These are phyloP conservation scores for Augiades crinisus DNA, from an alignment of 2,888 invertebrate genomes.

Conservation along the genomic window DNA sequence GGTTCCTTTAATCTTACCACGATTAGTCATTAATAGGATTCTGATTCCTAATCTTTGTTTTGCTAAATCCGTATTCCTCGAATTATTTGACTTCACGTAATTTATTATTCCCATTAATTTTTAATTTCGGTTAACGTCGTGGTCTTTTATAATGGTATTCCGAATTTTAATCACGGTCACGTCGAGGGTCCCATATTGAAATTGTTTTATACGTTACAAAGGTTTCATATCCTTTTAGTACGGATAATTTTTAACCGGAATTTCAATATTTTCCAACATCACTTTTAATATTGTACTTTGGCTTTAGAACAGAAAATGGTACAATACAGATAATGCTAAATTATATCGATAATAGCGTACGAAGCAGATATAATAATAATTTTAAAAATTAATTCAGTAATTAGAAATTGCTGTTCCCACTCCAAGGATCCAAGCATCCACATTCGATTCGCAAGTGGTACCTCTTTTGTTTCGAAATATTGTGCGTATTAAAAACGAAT, in stretches of 20 bases:
- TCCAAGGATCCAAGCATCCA: no score
- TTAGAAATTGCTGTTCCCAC: no score
- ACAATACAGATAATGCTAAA: no score
- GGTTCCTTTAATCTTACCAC: conserved; percentile 51
- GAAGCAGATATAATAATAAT: no score
- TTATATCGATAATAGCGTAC: no score
- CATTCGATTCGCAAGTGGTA: no score
- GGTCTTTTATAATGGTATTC: conserved; percentile 7
- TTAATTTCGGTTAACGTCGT: conserved; percentile 17
- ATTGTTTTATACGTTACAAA: conserved; percentile 14
- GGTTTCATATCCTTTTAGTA: conserved; percentile 3
- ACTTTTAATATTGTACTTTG: neutral
- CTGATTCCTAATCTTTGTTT: conserved; percentile 55
- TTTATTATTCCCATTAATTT: conserved; percentile 24
- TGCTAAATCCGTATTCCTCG: conserved; percentile 28
- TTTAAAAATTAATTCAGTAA: no score
- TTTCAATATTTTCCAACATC: neutral
- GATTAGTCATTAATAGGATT: conserved; percentile 67
- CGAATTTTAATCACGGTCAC: conserved; percentile 19
- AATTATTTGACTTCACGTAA: conserved; percentile 9
- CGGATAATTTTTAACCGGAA: neutral
- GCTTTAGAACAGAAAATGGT: no score
- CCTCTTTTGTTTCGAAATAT: no score
- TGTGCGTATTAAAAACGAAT: no score
- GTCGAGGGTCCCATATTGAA: conserved; percentile 11